Conservation (phyloP, 37 sponge, comb jelly and placozoan genomes). For the Hexactinellida sp. region DNA sequence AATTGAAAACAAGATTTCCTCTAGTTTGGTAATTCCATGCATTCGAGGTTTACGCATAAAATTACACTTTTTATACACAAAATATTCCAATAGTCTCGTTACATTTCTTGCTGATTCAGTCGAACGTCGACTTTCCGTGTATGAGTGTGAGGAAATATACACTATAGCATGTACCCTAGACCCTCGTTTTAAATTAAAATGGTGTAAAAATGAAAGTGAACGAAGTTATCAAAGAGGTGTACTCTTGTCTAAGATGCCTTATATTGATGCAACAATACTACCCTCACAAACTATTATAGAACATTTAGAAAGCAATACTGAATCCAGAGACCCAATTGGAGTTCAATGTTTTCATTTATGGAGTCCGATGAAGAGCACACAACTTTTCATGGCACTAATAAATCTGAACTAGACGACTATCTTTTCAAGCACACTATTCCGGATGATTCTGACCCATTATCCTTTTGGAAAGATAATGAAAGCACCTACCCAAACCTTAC, state of each 20-base stretch:
- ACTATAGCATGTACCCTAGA: constrained; percentile 9
- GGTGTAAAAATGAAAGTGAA: constrained; percentile 12
- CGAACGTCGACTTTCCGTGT: background rate
- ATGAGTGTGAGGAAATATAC: constrained; percentile 6
- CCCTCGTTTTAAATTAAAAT: background rate
- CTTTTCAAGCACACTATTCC: background rate
- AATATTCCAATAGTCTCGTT: constrained; percentile 11
- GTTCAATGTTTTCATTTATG: background rate
- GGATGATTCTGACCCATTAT: background rate
- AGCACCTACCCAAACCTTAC: background rate
- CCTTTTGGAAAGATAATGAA: background rate
- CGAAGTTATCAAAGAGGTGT: constrained; percentile 12
- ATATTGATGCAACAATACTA: background rate
- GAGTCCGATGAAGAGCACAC: background rate
- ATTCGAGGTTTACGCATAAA: background rate
- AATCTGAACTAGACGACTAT: background rate
- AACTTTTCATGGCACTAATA: background rate
- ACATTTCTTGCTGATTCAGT: background rate
- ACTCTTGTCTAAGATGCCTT: constrained; percentile 13
- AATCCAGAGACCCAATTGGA: background rate
- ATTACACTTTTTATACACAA: background rate
- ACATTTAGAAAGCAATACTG: background rate
- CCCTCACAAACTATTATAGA: background rate
- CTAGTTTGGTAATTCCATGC: background rate
- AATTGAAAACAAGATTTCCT: background rate